Percentiles rank a stretch among this genome's conserved stretches.
Evolutionary conservation across 2,113 vertebrate genomes (phyloP).

Genomic region (Danio rerio): DNA sequence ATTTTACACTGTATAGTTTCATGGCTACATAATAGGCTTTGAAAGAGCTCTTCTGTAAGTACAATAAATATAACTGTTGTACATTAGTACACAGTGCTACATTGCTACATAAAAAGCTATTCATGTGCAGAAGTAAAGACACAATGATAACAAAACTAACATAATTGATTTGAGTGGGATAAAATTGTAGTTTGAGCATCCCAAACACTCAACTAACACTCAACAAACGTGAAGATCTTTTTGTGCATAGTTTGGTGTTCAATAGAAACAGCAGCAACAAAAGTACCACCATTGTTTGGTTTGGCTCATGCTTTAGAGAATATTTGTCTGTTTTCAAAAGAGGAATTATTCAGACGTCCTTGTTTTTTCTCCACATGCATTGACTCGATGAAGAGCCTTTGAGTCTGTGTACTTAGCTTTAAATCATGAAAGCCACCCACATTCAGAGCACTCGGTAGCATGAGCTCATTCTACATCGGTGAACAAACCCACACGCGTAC

Average conservation of each 20-base stretch:
- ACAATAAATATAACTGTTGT: neutral
- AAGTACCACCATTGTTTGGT: neutral
- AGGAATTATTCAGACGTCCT: neutral
- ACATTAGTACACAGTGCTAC: neutral
- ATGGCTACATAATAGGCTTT: neutral
- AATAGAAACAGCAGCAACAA: slow-evolving; percentile 8
- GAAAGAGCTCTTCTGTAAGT: neutral
- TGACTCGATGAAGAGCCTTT: slow-evolving; percentile 52
- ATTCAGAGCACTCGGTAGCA: slow-evolving; percentile 36
- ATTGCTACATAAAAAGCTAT: neutral
- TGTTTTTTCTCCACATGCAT: slow-evolving; percentile 40
- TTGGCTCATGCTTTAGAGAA: neutral
- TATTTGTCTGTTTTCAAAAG: slow-evolving; percentile 6
- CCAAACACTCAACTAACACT: neutral
- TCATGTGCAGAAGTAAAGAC: neutral
- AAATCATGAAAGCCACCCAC: slow-evolving; percentile 53
- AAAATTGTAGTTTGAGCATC: neutral
- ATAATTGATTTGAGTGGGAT: neutral
- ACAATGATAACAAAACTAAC: neutral
- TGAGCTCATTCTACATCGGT: slow-evolving; percentile 29
- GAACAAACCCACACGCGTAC: slow-evolving; percentile 48
- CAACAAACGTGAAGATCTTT: neutral
- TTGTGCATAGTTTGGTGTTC: neutral
- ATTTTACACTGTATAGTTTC: neutral
- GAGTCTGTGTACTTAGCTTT: slow-evolving; percentile 54